phyloP scores from a whole-genome alignment of 2,113 vertebrate species.

The Chionis minor region DNA sequence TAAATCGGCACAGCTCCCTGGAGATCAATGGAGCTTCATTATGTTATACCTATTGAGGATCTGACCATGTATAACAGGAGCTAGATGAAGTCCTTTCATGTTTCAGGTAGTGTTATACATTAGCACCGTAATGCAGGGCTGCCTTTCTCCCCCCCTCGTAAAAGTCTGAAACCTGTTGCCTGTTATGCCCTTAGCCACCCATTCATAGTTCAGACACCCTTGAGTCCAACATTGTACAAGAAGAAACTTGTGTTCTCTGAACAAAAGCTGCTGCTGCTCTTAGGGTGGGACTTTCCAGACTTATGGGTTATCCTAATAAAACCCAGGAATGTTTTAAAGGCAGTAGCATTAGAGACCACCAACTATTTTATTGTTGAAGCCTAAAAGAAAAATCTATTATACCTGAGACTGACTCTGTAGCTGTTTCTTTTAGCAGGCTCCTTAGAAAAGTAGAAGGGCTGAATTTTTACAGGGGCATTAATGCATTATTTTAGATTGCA shows the following conservation, averaged over 20 bases:
- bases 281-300: constrained; percentile 68
- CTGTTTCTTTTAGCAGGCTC: constrained; percentile 36
- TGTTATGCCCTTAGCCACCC: constrained; percentile 36
- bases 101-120: constrained; percentile 55
- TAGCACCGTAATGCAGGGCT: constrained; percentile 30
- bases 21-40: background rate
- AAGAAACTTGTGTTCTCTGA: constrained; percentile 68
- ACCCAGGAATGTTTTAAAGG: constrained; percentile 75
- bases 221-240: constrained; percentile 54
- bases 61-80: background rate
- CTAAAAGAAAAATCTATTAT: constrained; percentile 64
- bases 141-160: background rate
- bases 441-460: constrained; percentile 3
- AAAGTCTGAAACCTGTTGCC: constrained; percentile 62
- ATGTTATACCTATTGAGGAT: background rate
- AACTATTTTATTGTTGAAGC: constrained; percentile 72
- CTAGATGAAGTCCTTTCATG: background rate
- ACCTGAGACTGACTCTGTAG: constrained; percentile 37
- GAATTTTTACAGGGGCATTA: constrained; percentile 1
- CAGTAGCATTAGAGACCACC: constrained; percentile 73
- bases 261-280: constrained; percentile 68
- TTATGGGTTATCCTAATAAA: constrained; percentile 77
- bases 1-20: background rate
- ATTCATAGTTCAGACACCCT: constrained; percentile 57
- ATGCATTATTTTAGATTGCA: constrained; percentile 7